Conservation (phyloP, 2,888 invertebrate species). For the Scaeva pyrastri region DNA sequence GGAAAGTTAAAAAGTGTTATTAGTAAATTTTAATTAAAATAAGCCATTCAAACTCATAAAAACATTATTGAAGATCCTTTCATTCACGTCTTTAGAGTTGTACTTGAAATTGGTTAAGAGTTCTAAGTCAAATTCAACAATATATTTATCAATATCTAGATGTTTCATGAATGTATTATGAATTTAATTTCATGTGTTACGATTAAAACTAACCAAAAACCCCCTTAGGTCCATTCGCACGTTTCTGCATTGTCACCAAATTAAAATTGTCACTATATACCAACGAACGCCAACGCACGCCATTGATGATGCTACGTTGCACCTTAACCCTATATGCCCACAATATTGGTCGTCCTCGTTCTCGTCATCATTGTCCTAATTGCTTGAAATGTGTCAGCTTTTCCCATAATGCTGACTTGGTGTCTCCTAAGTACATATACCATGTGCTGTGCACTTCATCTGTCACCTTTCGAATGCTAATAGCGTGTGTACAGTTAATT, state of each 20-base stretch:
- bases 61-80: too few relatives aligned
- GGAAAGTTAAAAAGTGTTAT: too few relatives aligned
- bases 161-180: too few relatives aligned
- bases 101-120: too few relatives aligned
- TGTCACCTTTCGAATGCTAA: slow-evolving; percentile 19
- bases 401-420: slow-evolving; percentile 33
- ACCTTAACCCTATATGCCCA: background rate
- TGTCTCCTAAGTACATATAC: slow-evolving; percentile 49
- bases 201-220: slow-evolving; percentile 1
- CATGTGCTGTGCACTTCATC: slow-evolving; percentile 10
- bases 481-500: background rate
- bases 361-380: slow-evolving; percentile 57
- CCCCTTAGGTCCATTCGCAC: slow-evolving; percentile 18
- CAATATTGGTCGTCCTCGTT: slow-evolving; percentile 1
- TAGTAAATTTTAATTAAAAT: too few relatives aligned
- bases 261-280: slow-evolving; percentile 42
- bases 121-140: too few relatives aligned
- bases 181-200: too few relatives aligned
- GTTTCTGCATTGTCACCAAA: slow-evolving; percentile 55
- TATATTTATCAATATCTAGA: too few relatives aligned
- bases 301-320: background rate
- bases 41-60: too few relatives aligned
- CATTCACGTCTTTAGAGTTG: too few relatives aligned
- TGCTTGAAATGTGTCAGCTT: slow-evolving; percentile 68
- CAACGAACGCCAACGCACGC: slow-evolving; percentile 24